These are phyloP conservation scores for Chrysomela aeneicollis DNA, from an alignment of 2,888 invertebrate species.

Conservation along the genomic window DNA sequence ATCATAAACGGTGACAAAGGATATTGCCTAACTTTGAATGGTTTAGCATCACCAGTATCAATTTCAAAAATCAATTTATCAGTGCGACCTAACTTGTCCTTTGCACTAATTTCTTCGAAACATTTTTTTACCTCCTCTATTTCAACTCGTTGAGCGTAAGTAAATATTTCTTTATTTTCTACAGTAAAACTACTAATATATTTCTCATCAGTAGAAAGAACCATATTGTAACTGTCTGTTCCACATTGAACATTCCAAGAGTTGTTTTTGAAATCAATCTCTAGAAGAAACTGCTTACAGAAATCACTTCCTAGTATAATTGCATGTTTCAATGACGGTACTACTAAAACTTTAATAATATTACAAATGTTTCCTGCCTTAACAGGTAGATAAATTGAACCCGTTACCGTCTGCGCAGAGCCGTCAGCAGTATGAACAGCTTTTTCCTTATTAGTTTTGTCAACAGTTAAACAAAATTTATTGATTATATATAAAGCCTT, in stretches of 20 bases:
- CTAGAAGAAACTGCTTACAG: slow-evolving; percentile 12
- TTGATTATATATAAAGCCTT: slow-evolving; percentile 6
- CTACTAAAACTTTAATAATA: slow-evolving; percentile 11
- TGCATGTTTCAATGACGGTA: slow-evolving; percentile 14
- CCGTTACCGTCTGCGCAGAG: slow-evolving; percentile 1
- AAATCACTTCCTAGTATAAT: slow-evolving; percentile 20
- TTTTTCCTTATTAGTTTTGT: slow-evolving; percentile 4
- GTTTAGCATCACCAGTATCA: too few relatives aligned
- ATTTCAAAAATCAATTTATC: slow-evolving; percentile 17
- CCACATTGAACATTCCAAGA: slow-evolving; percentile 14
- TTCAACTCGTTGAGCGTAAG: background rate
- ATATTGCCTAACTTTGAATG: slow-evolving; percentile 16
- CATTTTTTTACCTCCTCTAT: background rate
- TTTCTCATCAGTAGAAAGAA: background rate
- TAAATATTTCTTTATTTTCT: slow-evolving; percentile 1
- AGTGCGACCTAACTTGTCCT: slow-evolving; percentile 6
- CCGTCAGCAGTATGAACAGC: slow-evolving; percentile 18
- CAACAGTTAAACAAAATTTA: slow-evolving; percentile 11
- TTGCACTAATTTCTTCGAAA: background rate
- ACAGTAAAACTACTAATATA: background rate
- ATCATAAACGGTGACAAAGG: slow-evolving; percentile 6
- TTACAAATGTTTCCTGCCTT: slow-evolving; percentile 15
- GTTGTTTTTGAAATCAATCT: slow-evolving; percentile 14
- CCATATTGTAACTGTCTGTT: background rate
- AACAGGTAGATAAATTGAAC: slow-evolving; percentile 16